Evolutionary conservation across 2,888 invertebrate genomes (phyloP).

Genomic region (Eueremaeus valkanovi): DNA sequence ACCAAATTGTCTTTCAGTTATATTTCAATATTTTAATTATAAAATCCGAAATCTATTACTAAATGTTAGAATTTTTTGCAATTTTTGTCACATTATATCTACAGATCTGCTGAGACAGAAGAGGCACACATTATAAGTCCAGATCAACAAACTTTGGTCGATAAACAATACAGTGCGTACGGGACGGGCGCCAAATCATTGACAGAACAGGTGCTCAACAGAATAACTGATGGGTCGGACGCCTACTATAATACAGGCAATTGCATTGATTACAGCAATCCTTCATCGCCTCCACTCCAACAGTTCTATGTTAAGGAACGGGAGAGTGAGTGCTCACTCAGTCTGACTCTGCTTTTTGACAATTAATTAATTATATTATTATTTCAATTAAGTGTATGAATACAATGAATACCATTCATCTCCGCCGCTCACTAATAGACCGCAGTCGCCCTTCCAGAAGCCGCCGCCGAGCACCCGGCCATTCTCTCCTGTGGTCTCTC

Average conservation of each 20-base stretch:
- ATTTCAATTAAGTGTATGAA: constrained; percentile 10
- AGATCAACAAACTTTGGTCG: background rate
- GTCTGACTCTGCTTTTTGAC: background rate
- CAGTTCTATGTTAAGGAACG: background rate
- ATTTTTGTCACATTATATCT: too few relatives aligned
- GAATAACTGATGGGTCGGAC: background rate
- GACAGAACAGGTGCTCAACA: background rate
- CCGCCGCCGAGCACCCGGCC: background rate
- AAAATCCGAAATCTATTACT: too few relatives aligned
- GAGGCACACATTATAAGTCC: background rate
- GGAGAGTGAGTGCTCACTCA: background rate
- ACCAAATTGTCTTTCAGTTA: too few relatives aligned
- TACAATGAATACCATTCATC: constrained; percentile 5
- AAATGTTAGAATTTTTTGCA: too few relatives aligned
- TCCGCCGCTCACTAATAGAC: background rate
- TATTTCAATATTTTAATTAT: too few relatives aligned
- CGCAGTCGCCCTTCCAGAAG: background rate
- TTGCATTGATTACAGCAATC: constrained; percentile 6
- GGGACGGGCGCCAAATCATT: background rate
- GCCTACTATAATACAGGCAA: background rate
- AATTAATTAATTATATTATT: background rate
- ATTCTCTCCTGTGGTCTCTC: background rate
- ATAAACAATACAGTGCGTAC: background rate
- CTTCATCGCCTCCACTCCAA: constrained; percentile 1
- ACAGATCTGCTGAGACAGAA: background rate